Evolutionary conservation across 2,113 vertebrate species (phyloP).

Genomic region (Salvelinus sp.): DNA sequence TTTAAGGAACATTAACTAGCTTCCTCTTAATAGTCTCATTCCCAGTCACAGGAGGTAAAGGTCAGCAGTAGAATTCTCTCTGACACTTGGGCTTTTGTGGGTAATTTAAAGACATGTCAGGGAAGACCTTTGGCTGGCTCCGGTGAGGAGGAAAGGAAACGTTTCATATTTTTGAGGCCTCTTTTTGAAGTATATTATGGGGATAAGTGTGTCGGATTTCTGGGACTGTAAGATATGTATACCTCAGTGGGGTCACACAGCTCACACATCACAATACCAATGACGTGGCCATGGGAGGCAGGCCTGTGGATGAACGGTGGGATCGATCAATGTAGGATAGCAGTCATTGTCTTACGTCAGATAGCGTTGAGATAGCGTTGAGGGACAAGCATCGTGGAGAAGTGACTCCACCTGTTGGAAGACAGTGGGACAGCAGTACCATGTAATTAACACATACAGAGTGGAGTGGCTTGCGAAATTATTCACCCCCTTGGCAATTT

Average conservation of each 20-base stretch:
- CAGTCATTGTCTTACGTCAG: no score
- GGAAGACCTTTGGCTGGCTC: conserved; percentile 36
- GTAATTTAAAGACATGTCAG: conserved; percentile 54
- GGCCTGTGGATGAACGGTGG: no score
- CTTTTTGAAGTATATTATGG: conserved; percentile 38
- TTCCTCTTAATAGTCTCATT: conserved; percentile 42
- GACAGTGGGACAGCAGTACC: no score
- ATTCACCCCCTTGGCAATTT: no score
- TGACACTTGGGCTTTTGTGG: conserved; percentile 38
- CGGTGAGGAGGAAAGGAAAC: conserved; percentile 8
- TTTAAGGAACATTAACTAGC: conserved; percentile 48
- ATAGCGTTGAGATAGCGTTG: no score
- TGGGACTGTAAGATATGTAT: conserved; percentile 8
- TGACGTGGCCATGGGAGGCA: background rate
- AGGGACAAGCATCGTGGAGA: no score
- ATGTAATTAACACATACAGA: no score
- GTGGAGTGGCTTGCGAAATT: no score
- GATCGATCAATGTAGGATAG: no score
- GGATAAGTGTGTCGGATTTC: conserved; percentile 17
- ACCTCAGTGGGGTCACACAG: conserved; percentile 9
- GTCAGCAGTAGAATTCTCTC: conserved; percentile 44
- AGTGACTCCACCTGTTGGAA: no score
- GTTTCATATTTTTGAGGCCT: conserved; percentile 44
- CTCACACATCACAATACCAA: background rate
- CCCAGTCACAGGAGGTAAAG: conserved; percentile 34